A percentile compares a stretch with the other conserved stretches of the same genome.
These are phyloP conservation scores for Microcebus murinus DNA, from an alignment of 2,113 vertebrate genomes.

Conservation along the genomic window DNA sequence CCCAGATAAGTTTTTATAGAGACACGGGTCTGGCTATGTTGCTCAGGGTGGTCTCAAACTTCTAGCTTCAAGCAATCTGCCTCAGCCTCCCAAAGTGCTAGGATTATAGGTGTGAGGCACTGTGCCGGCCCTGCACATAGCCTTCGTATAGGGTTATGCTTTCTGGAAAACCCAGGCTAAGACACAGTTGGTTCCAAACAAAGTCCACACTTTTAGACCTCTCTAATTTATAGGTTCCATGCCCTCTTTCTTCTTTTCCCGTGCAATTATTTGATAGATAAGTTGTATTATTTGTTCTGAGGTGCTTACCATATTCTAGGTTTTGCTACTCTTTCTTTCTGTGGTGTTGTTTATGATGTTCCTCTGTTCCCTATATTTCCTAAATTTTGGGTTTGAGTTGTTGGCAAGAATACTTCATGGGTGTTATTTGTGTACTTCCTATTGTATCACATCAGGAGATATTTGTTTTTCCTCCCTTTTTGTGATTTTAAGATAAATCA, in stretches of 20 bases:
- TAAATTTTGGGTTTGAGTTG: background rate
- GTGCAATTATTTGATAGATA: conserved; percentile 29
- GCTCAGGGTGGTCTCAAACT: too few species aligned
- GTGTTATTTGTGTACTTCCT: background rate
- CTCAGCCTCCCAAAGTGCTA: too few species aligned
- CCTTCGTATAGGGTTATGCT: background rate
- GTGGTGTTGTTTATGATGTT: background rate
- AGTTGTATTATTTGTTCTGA: background rate
- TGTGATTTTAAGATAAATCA: background rate
- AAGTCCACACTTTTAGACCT: background rate
- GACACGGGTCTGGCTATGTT: too few species aligned
- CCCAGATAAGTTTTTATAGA: too few species aligned
- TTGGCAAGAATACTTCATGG: background rate
- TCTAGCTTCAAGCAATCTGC: too few species aligned
- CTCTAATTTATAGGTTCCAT: background rate
- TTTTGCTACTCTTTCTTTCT: conserved; percentile 14
- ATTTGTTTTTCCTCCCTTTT: background rate
- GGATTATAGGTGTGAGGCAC: too few species aligned
- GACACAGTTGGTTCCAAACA: background rate
- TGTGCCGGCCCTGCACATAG: background rate
- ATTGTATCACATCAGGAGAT: background rate
- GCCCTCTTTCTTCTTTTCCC: background rate
- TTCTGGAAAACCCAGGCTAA: background rate
- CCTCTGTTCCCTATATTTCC: background rate
- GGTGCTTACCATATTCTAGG: background rate